A percentile compares a stretch with the other conserved stretches of the same genome.
phyloP scores from a whole-genome alignment of 2,113 vertebrate genomes.

The Capreolus pygargus region DNA sequence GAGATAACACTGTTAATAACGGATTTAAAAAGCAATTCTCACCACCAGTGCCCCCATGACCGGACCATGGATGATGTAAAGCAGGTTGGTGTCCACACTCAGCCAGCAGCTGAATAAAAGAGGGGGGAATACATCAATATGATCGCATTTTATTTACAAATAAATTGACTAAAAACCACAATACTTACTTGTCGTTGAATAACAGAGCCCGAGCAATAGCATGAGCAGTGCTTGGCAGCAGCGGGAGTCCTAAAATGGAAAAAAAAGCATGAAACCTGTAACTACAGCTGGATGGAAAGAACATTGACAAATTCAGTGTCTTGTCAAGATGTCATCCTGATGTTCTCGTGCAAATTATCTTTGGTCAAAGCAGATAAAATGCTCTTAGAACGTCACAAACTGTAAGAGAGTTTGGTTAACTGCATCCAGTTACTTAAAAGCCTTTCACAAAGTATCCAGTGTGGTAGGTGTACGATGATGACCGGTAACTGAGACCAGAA shows the following conservation, averaged over 20 bases:
- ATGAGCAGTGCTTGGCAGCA: slow-evolving; percentile 93
- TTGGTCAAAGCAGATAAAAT: not conserved
- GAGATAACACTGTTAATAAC: not conserved
- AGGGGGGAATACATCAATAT: not conserved
- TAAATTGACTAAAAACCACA: not conserved
- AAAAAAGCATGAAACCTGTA: not conserved
- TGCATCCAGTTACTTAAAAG: not conserved
- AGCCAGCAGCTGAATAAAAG: slow-evolving; percentile 93
- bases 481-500: not conserved
- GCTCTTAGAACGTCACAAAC: not conserved
- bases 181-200: slow-evolving; percentile 96
- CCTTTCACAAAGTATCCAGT: not conserved
- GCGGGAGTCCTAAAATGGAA: slow-evolving; percentile 88
- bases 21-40: slow-evolving; percentile 73
- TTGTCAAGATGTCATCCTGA: not conserved
- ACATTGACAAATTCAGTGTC: not conserved
- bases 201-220: slow-evolving; percentile 93
- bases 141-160: not conserved
- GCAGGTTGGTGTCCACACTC: slow-evolving; percentile 95
- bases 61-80: slow-evolving; percentile 96
- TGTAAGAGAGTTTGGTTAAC: not conserved
- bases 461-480: not conserved
- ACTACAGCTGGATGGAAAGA: not conserved
- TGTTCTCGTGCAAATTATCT: not conserved
- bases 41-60: slow-evolving; percentile 95